phyloP scores from a whole-genome alignment of 2,797 vertebrate species.

The Brotogeris chrysoptera region DNA sequence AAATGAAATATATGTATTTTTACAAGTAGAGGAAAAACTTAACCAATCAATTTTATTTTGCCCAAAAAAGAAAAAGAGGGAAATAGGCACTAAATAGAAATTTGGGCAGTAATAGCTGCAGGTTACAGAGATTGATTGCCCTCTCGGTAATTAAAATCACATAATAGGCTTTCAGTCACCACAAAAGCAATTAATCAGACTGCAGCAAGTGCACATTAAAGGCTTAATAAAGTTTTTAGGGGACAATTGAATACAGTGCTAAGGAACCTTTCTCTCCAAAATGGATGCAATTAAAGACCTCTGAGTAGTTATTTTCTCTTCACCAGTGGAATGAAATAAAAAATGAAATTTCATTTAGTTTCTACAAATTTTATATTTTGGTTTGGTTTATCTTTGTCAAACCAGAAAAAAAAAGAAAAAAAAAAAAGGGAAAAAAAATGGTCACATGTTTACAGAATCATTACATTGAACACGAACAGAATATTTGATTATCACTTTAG shows the following conservation, averaged over 20 bases:
- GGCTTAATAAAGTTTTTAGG: slow-evolving; percentile 33
- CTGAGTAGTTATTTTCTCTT: background rate
- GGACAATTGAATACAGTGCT: background rate
- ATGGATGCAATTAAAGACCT: background rate
- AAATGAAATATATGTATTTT: background rate
- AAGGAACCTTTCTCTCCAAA: background rate
- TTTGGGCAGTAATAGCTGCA: slow-evolving; percentile 1
- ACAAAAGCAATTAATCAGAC: slow-evolving; percentile 27
- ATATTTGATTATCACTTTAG: background rate
- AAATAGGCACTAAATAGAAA: slow-evolving; percentile 15
- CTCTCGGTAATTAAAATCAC: slow-evolving; percentile 45
- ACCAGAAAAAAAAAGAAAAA: background rate
- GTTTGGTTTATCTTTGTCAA: background rate
- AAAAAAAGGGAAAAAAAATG: background rate
- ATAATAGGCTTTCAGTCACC: slow-evolving; percentile 46
- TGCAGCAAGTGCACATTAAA: slow-evolving; percentile 28
- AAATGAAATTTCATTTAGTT: background rate
- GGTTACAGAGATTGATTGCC: slow-evolving; percentile 26
- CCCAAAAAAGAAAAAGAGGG: background rate
- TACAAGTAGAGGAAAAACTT: background rate
- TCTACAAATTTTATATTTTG: background rate
- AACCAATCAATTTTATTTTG: background rate
- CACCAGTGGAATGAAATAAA: background rate
- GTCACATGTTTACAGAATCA: background rate
- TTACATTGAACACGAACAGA: background rate